Evolutionary conservation across 1,140 invertebrate species (phyloP).

Genomic region (Glossosoma conforme): DNA sequence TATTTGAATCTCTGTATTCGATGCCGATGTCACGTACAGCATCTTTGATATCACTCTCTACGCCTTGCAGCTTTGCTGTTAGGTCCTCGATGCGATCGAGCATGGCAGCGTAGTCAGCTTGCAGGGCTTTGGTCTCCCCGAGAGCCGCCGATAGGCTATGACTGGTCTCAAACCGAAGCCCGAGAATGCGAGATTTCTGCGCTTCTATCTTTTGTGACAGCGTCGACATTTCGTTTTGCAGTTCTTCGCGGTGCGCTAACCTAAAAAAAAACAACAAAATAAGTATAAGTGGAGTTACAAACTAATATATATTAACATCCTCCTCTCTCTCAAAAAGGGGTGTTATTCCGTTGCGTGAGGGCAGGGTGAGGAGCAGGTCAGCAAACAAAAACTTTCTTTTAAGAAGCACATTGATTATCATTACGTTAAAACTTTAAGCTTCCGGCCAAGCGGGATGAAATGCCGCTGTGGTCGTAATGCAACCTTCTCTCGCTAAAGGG

Average conservation of each 20-base stretch:
- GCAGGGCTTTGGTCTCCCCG: conserved; percentile 59
- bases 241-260: conserved; percentile 73
- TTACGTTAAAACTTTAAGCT: too few relatives aligned
- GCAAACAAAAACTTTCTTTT: too few relatives aligned
- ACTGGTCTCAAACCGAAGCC: conserved; percentile 61
- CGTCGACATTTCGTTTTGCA: conserved; percentile 70
- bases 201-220: conserved; percentile 60
- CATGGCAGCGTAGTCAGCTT: conserved; percentile 56
- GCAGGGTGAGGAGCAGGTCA: too few relatives aligned
- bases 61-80: conserved; percentile 50
- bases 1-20: conserved; percentile 34
- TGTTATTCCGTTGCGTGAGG: too few relatives aligned
- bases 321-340: too few relatives aligned
- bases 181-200: conserved; percentile 57
- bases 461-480: too few relatives aligned
- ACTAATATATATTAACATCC: too few relatives aligned
- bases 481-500: too few relatives aligned
- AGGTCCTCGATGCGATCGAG: conserved; percentile 59
- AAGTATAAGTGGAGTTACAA: too few relatives aligned
- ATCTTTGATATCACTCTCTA: conserved; percentile 57
- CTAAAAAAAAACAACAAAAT: conserved; percentile 39
- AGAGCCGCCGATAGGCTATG: conserved; percentile 56
- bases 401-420: too few relatives aligned
- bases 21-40: conserved; percentile 45
- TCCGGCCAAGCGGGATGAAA: too few relatives aligned